Evolutionary conservation across 2,888 invertebrate genomes (phyloP).

Genomic region (Altica lythri): DNA sequence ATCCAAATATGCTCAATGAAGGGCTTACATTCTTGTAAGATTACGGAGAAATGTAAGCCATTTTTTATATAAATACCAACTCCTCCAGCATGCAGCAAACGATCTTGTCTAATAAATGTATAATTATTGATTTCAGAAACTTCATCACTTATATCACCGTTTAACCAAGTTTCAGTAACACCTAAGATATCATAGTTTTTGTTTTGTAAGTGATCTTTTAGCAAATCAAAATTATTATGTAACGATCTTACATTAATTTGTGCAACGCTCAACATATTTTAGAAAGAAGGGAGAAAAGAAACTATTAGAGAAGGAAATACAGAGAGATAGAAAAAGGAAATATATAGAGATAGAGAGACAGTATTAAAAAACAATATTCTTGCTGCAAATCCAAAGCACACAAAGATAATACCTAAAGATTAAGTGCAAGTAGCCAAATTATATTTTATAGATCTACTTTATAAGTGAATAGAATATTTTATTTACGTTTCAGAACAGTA

Average conservation of each 20-base stretch:
- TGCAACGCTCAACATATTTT: no score
- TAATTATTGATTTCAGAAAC: neutral
- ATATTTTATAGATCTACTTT: no score
- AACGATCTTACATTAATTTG: no score
- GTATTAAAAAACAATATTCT: no score
- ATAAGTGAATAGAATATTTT: neutral
- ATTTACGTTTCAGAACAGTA: neutral
- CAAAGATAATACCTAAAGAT: no score
- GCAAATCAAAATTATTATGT: neutral
- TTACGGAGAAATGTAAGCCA: neutral
- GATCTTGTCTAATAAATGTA: neutral
- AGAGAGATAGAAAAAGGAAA: no score
- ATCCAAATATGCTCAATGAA: neutral
- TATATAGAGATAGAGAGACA: no score
- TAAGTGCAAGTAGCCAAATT: no score
- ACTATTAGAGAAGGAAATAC: no score
- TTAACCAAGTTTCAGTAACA: neutral
- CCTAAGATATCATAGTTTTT: neutral
- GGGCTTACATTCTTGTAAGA: neutral
- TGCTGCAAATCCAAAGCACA: no score
- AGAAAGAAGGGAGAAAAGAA: no score
- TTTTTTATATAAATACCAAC: neutral
- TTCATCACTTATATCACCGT: neutral
- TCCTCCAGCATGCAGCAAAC: neutral
- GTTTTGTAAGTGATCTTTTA: neutral